A percentile compares a stretch with the other conserved stretches of the same genome.
These are phyloP conservation scores for Drosophila orosa DNA, from an alignment of 1,140 invertebrate genomes.

Conservation along the genomic window DNA sequence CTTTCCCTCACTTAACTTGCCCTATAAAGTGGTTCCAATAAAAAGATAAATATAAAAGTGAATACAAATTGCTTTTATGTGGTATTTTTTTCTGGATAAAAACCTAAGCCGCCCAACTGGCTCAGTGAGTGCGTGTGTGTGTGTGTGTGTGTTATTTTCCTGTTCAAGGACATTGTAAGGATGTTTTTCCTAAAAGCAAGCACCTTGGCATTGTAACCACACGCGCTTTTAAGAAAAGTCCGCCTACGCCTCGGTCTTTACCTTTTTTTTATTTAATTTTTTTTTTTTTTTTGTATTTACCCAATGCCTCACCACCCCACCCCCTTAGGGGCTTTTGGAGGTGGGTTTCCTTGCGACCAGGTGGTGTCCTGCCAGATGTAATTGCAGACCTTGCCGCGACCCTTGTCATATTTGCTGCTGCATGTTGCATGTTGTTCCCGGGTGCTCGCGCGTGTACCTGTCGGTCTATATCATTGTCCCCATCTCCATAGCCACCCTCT, in stretches of 20 bases:
- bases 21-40: not conserved
- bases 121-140: not conserved
- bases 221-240: conserved; percentile 8
- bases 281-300: not conserved
- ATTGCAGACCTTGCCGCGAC: conserved; percentile 14
- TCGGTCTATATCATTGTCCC: conserved; percentile 2
- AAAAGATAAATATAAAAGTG: not conserved
- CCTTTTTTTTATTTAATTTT: not conserved
- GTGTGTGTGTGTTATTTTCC: not conserved
- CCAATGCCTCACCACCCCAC: not conserved
- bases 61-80: conserved; percentile 8
- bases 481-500: not conserved
- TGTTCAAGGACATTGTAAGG: conserved; percentile 10
- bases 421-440: conserved; percentile 20
- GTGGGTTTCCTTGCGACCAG: too few relatives aligned
- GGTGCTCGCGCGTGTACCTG: conserved; percentile 2
- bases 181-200: conserved; percentile 2
- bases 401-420: conserved; percentile 1
- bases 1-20: not conserved
- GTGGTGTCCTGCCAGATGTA: conserved; percentile 9
- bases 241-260: conserved; percentile 11
- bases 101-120: not conserved
- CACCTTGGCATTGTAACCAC: not conserved
- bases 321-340: conserved; percentile 6
- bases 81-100: not conserved